These are phyloP conservation scores for Drosophila pectinifera DNA, from an alignment of 1,140 invertebrate species.

Conservation along the genomic window DNA sequence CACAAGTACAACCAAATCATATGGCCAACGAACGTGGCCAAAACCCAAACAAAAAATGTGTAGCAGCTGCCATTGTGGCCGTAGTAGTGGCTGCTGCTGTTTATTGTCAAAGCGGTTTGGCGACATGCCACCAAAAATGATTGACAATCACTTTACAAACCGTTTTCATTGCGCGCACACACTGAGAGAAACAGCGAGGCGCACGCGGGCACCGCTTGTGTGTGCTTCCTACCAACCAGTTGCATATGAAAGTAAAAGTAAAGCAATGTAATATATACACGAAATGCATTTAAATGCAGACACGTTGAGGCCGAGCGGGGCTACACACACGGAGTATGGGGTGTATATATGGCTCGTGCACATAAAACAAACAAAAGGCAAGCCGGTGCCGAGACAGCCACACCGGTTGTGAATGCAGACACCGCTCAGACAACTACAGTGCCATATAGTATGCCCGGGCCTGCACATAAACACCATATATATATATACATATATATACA, in stretches of 20 bases:
- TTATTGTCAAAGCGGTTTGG: conserved; percentile 76
- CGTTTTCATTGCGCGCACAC: conserved; percentile 61
- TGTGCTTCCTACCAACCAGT: conserved; percentile 78
- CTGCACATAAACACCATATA: conserved; percentile 18
- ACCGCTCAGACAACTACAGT: conserved; percentile 44
- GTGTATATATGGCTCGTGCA: conserved; percentile 19
- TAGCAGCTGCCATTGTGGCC: conserved; percentile 67
- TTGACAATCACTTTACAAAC: conserved; percentile 83
- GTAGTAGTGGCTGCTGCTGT: conserved; percentile 14
- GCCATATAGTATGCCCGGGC: conserved; percentile 23
- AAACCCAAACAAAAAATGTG: conserved; percentile 53
- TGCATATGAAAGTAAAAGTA: conserved; percentile 83
- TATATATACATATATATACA: conserved; percentile 36
- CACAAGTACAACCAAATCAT: conserved; percentile 16
- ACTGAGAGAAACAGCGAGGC: conserved; percentile 52
- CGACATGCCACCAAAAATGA: conserved; percentile 82
- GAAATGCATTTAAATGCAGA: conserved; percentile 71
- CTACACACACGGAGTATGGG: background rate
- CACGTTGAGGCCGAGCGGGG: conserved; percentile 25
- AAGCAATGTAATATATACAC: conserved; percentile 59
- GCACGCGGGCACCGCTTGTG: conserved; percentile 36
- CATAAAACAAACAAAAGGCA: conserved; percentile 75
- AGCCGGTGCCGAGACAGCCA: conserved; percentile 64
- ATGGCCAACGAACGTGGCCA: conserved; percentile 37
- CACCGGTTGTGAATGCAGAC: conserved; percentile 74